Conservation (phyloP, 1,140 invertebrate genomes). For the Aleiodes sp. region DNA sequence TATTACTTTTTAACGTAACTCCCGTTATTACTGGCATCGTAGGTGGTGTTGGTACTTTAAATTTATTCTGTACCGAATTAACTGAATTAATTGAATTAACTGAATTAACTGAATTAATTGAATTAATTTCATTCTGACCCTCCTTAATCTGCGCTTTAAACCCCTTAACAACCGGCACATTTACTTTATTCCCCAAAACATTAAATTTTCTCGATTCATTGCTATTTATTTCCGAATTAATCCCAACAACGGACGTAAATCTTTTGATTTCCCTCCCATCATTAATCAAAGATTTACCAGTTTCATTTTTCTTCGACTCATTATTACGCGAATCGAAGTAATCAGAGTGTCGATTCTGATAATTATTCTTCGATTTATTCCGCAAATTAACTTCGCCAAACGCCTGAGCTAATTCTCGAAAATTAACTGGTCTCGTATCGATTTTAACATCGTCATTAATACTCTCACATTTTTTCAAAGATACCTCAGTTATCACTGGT, state of each 20-base stretch:
- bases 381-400: constrained; percentile 51
- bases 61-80: constrained; percentile 21
- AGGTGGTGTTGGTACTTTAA: constrained; percentile 47
- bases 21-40: constrained; percentile 62
- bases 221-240: constrained; percentile 32
- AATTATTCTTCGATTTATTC: constrained; percentile 39
- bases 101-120: background rate
- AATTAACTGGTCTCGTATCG: constrained; percentile 51
- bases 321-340: constrained; percentile 33
- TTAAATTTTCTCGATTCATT: constrained; percentile 24
- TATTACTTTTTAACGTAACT: constrained; percentile 59
- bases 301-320: background rate
- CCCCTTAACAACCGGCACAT: constrained; percentile 49
- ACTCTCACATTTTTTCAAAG: constrained; percentile 21
- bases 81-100: background rate
- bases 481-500: too few relatives aligned
- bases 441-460: constrained; percentile 38
- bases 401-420: constrained; percentile 54
- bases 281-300: constrained; percentile 4
- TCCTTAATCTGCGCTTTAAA: constrained; percentile 36
- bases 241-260: constrained; percentile 48
- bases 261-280: constrained; percentile 25
- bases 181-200: constrained; percentile 25
- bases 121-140: background rate
- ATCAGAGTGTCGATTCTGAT: constrained; percentile 47